Conservation (phyloP, 1,140 invertebrate species). For the Psix sp. region DNA sequence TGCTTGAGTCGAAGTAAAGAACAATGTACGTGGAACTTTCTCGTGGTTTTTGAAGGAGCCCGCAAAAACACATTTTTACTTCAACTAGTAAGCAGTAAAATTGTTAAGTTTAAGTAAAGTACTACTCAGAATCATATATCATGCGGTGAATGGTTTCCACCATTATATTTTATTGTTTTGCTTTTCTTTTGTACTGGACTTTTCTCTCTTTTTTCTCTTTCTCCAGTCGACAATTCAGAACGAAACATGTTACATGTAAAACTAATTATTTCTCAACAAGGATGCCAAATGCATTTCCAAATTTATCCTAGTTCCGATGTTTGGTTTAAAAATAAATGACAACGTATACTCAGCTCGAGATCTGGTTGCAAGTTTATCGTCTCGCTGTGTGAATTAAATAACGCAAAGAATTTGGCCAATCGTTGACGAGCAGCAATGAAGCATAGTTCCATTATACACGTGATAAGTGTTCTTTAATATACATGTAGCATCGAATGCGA, state of each 20-base stretch:
- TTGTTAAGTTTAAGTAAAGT: slow-evolving; percentile 55
- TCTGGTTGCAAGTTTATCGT: background rate
- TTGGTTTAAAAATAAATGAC: slow-evolving; percentile 14
- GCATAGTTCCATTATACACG: slow-evolving; percentile 44
- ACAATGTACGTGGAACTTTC: slow-evolving; percentile 48
- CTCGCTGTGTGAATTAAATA: slow-evolving; percentile 9
- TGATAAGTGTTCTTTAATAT: slow-evolving; percentile 69
- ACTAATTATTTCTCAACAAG: no score
- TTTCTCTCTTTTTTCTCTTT: background rate
- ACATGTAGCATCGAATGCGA: slow-evolving; percentile 59
- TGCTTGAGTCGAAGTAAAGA: slow-evolving; percentile 40
- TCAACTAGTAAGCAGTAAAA: slow-evolving; percentile 46
- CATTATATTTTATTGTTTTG: background rate
- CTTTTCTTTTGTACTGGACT: no score
- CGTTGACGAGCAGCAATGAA: slow-evolving; percentile 39
- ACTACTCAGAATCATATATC: slow-evolving; percentile 43
- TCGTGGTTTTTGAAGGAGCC: slow-evolving; percentile 27
- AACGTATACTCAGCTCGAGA: background rate
- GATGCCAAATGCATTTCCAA: no score
- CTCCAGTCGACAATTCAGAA: background rate
- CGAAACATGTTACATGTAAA: no score
- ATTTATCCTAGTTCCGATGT: no score
- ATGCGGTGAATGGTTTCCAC: slow-evolving; percentile 11
- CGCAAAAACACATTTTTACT: slow-evolving; percentile 51
- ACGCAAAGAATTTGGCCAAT: slow-evolving; percentile 31